Conservation (phyloP, 2,113 vertebrate species). For the Gasterosteus aculeatus region DNA sequence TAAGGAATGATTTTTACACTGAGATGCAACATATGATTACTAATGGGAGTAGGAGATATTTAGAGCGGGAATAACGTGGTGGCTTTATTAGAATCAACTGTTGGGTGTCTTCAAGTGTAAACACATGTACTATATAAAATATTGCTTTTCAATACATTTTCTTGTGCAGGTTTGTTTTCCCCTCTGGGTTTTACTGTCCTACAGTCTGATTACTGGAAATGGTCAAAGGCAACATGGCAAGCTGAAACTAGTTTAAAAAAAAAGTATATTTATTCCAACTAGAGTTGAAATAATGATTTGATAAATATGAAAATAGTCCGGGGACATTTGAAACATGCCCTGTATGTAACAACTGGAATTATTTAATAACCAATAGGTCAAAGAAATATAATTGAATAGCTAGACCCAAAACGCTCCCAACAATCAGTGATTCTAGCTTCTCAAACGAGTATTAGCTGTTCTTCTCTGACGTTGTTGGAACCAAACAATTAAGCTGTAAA, state of each 20-base stretch:
- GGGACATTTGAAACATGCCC: not conserved
- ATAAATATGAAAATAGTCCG: not conserved
- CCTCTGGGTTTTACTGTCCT: not conserved
- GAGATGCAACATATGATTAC: constrained; percentile 79
- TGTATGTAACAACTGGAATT: not conserved
- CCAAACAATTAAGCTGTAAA: not conserved
- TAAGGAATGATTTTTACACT: constrained; percentile 87
- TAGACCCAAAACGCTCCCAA: not conserved
- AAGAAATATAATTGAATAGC: too few relatives aligned
- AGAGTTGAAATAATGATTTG: not conserved
- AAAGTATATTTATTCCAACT: too few relatives aligned
- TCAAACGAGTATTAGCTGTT: not conserved
- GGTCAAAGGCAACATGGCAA: not conserved
- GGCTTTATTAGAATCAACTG: constrained; percentile 71
- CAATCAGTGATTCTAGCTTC: not conserved
- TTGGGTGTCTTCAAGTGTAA: constrained; percentile 76
- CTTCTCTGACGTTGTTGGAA: not conserved
- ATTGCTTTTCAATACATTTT: constrained; percentile 65
- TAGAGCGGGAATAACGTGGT: constrained; percentile 65
- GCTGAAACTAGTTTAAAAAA: not conserved
- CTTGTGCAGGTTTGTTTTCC: constrained; percentile 44
- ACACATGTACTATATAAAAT: constrained; percentile 76
- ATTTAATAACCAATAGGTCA: not conserved
- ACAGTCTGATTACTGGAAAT: not conserved
- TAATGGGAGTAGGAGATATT: constrained; percentile 74